Evolutionary conservation across 2,113 vertebrate genomes (phyloP), one percentile per base, ranked within the genome.

Genomic region (Calyptommatus sinebrachiatus): DNA sequence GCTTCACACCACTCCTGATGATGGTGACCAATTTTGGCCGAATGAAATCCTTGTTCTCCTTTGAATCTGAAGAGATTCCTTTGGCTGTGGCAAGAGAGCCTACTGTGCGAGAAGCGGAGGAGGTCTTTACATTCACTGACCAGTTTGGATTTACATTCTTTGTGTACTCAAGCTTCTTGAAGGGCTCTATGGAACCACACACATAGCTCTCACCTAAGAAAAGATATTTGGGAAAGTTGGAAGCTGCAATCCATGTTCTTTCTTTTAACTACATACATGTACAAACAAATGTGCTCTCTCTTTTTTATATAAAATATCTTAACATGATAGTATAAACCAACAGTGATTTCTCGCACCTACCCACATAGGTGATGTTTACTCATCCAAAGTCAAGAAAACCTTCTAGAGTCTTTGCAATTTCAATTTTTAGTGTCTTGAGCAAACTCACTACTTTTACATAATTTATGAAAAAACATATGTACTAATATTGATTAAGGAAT

Each of bases 101-200:
- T 84, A 97, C 96, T 0, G 94, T 92, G 41, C 97, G 96, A 46
- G 92, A 86, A 62, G 93, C 76, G 0, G 88, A 92, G 28, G 91
- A 89, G 80, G 97, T 97, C 93, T 94, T 96, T 28, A 96, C 94
- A 28, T 98, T 98, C 82, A 98, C 96, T 0, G 97, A 95, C 98
- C 98, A 99, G 92, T 99, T 99, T 76, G 98, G 98, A 85, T 99
- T 99, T 87, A 99, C 97, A 67, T 99, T 99, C 95, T 98, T 99
- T 24, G 97, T 99, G 92, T 99, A 99, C 76, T 99, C 98, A 92
- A 99, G 88, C 78, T 94, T 96, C 94, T 98, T 99, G 91, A 95
- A 99, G 67, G 98, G 97, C 84, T 99, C 98, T 72, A 99, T 97
- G 75, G 98, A 99, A 72, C 97, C 98, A 80, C 98, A 99, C 1